phyloP scores from a whole-genome alignment of 1,140 invertebrate species.

The Dendrolimus kikuchii region DNA sequence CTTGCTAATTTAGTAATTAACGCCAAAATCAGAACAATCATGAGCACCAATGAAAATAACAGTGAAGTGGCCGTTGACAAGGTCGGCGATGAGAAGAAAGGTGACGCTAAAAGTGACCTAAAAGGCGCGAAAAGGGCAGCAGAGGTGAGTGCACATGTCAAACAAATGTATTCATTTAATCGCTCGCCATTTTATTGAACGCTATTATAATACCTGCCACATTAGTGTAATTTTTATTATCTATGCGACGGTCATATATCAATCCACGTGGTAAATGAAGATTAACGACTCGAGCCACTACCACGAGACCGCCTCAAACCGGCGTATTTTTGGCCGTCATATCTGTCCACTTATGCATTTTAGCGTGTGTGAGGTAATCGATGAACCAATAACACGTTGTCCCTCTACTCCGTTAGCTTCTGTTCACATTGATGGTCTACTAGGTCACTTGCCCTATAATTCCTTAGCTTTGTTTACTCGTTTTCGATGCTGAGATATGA shows the following conservation, averaged over 20 bases:
- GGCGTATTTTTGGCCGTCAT: constrained; percentile 60
- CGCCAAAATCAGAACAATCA: constrained; percentile 74
- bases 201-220: constrained; percentile 33
- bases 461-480: constrained; percentile 61
- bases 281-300: constrained; percentile 2
- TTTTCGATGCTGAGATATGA: constrained; percentile 63
- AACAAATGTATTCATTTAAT: constrained; percentile 62
- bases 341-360: constrained; percentile 34
- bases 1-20: constrained; percentile 64
- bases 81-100: constrained; percentile 82
- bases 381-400: constrained; percentile 41
- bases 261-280: constrained; percentile 21
- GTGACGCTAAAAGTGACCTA: constrained; percentile 83
- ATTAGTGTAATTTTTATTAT: constrained; percentile 19
- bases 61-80: constrained; percentile 87
- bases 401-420: constrained; percentile 7
- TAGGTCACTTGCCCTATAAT: constrained; percentile 8
- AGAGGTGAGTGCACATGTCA: constrained; percentile 82
- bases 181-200: constrained; percentile 71
- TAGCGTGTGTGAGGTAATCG: constrained; percentile 50
- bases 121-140: constrained; percentile 90
- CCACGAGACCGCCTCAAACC: constrained; percentile 25
- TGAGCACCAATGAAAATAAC: constrained; percentile 90
- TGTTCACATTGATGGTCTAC: constrained; percentile 1
- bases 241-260: constrained; percentile 4